Evolutionary conservation across 2,113 vertebrate genomes (phyloP), one percentile per base, ranked within the genome.

Genomic region (Amblyornis subalaris): DNA sequence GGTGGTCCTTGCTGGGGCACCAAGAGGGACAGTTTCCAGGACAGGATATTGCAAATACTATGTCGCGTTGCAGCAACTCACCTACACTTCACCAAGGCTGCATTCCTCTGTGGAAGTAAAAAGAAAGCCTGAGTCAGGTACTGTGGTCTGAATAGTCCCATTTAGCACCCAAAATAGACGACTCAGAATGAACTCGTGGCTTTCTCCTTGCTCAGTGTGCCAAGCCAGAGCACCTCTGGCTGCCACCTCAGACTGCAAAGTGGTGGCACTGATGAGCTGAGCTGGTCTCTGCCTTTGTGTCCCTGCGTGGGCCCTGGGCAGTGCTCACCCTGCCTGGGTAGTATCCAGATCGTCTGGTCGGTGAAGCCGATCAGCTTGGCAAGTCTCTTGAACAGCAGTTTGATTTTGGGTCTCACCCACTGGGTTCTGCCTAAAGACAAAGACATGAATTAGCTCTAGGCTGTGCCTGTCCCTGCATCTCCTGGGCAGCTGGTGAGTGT

Each of bases 41-140:
- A 54, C 33, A 65, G 51, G 53, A 74, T 25, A 26, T 26, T 69
- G 66, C 61, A 91, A 76, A 60, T 64, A 25, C 38, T 3, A 0
- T 0, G 9, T 61, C 4, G 5, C 23, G 33, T n/a, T 33, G 33
- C 7, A 13, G 70, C 33, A 80, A 90, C 96, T 96, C 89, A 96
- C 92, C 95, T 96, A 93, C 0, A 0, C 33, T 50, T 29, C 69
- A 13, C 7, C 76, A 1, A 88, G 35, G 36, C 20, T 84, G 93
- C 96, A 96, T 50, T 93, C 23, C 9, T 87, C 96, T 96, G 94
- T 45, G 86, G 26, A 85, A 92, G 80, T 1, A 94, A 94, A 92
- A 61, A 81, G 64, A 81, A 89, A 67, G 48, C 20, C 65, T 84
- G 57, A 92, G 73, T 53, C 17, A 0, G 0, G n/a, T 36, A 40